A percentile compares a stretch with the other conserved stretches of the same genome.
phyloP scores from a whole-genome alignment of 2,797 vertebrate species.

The Chrosomus eos region DNA sequence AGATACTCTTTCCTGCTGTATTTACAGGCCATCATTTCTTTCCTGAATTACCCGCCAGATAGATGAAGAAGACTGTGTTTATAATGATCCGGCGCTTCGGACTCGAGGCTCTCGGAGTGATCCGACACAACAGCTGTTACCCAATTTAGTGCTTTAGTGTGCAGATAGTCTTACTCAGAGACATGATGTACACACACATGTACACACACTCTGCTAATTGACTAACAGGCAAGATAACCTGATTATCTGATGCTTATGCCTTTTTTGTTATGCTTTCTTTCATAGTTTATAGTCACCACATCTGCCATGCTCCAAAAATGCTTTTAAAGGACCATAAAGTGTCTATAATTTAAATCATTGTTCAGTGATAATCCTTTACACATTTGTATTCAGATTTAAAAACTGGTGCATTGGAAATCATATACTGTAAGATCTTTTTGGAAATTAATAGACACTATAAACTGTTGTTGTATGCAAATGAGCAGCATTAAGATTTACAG shows the following conservation, averaged over 20 bases:
- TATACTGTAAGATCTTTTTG: not conserved
- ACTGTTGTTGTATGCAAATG: not conserved
- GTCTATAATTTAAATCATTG: not conserved
- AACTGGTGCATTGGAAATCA: not conserved
- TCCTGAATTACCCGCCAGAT: slow-evolving; percentile 24
- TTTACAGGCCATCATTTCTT: slow-evolving; percentile 70
- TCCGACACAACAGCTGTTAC: slow-evolving; percentile 78
- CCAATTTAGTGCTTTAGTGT: slow-evolving; percentile 76
- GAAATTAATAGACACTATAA: not conserved
- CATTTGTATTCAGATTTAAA: not conserved
- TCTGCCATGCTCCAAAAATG: not conserved
- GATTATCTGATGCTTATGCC: not conserved
- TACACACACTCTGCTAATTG: slow-evolving; percentile 13
- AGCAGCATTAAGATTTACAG: not conserved
- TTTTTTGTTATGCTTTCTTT: not conserved
- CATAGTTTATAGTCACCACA: not conserved
- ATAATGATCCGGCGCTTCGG: slow-evolving; percentile 55
- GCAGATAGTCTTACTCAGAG: slow-evolving; percentile 14
- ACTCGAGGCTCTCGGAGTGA: slow-evolving; percentile 66
- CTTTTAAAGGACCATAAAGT: not conserved
- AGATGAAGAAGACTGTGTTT: slow-evolving; percentile 13
- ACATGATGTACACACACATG: not conserved
- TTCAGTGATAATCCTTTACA: not conserved
- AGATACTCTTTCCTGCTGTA: slow-evolving; percentile 74
- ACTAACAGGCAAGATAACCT: not conserved